Conservation (phyloP, 1,140 invertebrate genomes). For the Drosophila sulfurigaster region DNA sequence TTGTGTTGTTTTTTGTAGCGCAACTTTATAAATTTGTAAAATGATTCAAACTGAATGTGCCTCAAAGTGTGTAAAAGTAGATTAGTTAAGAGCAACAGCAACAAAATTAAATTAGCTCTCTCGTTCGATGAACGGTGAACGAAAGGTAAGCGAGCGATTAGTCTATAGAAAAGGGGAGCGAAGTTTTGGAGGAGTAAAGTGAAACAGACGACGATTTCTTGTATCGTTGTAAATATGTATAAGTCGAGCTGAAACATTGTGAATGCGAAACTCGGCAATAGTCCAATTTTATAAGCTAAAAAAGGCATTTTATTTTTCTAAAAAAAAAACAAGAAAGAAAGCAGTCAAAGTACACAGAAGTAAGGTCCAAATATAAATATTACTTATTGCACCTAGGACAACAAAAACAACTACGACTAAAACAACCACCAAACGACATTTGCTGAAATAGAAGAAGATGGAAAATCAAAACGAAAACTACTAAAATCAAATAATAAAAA, state of each 20-base stretch:
- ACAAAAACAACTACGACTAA: conserved; percentile 20
- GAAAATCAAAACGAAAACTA: not conserved
- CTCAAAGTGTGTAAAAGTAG: conserved; percentile 67
- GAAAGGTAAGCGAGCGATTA: conserved; percentile 1
- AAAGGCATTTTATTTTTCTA: conserved; percentile 64
- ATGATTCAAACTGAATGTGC: conserved; percentile 80
- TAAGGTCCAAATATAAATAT: conserved; percentile 30
- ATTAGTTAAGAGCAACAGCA: conserved; percentile 48
- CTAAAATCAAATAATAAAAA: conserved; percentile 3
- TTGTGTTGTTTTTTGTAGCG: conserved; percentile 31
- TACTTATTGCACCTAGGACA: not conserved
- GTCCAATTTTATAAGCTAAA: conserved; percentile 74
- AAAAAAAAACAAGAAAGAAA: conserved; percentile 8
- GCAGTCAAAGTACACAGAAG: not conserved
- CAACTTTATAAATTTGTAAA: conserved; percentile 77
- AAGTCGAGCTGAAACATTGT: conserved; percentile 36
- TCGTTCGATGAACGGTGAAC: not conserved
- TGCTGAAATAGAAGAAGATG: conserved; percentile 33
- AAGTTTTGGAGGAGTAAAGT: not conserved
- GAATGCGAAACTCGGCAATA: conserved; percentile 59
- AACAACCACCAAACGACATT: conserved; percentile 43
- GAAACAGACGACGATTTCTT: not conserved
- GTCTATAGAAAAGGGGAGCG: not conserved
- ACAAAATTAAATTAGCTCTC: not conserved
- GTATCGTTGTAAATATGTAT: conserved; percentile 16